Evolutionary conservation across 2,888 invertebrate genomes (phyloP).

Genomic region (Oxycera nigricornis): DNA sequence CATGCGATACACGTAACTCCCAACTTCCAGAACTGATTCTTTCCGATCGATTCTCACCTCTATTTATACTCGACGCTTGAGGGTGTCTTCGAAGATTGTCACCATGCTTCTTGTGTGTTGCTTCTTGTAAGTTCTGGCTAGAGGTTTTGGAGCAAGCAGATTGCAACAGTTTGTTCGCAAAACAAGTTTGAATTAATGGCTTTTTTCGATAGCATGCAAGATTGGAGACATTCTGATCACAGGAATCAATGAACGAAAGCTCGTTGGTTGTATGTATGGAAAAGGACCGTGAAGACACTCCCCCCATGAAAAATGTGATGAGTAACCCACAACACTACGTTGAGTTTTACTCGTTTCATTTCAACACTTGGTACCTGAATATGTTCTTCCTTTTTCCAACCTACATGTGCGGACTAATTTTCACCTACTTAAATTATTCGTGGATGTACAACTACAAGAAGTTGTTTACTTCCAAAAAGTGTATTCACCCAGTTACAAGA

Average conservation of each 20-base stretch:
- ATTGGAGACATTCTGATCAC: not conserved
- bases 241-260: conserved; percentile 10
- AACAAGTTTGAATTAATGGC: conserved; percentile 25
- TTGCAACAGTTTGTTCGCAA: not conserved
- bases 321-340: no score
- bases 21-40: conserved; percentile 46
- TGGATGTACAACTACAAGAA: not conserved
- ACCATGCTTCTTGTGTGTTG: not conserved
- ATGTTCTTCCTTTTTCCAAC: no score
- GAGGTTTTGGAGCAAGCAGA: not conserved
- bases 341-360: no score
- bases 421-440: conserved; percentile 23
- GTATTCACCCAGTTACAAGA: not conserved
- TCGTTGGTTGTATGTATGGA: not conserved
- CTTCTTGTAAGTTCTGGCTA: not conserved
- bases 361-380: no score
- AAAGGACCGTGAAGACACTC: not conserved
- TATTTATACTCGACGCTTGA: conserved; percentile 43
- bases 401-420: not conserved
- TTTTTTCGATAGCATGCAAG: not conserved
- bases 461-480: not conserved
- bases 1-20: conserved; percentile 30
- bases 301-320: no score
- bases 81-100: conserved; percentile 9
- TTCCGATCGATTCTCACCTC: conserved; percentile 38